Evolutionary conservation across 2,797 vertebrate genomes (phyloP), one percentile per base, ranked within the genome.

Genomic region (Chelonia mydas): DNA sequence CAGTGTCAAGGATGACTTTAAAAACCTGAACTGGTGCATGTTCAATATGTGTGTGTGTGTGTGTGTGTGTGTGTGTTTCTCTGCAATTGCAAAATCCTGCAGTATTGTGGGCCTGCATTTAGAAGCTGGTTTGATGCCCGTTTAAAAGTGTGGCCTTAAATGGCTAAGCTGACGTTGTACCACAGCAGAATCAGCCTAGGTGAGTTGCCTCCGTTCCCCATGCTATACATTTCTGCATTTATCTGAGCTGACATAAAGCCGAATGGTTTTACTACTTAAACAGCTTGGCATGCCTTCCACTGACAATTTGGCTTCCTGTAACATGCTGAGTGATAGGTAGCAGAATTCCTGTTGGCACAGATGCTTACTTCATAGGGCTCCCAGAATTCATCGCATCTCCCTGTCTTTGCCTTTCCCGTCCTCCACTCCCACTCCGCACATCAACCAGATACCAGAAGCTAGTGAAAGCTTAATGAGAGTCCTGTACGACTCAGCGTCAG

Each of bases 361-460:
- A 45, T 28, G 21, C 68, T 72, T 72, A 13, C 9, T 3, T 41
- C 1, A 1, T 0, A 0, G 19, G n/a, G 51, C 54, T 89, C 54
- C 78, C 41, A 0, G 0, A 11, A 25, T 87, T 47, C 27, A 1
- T 1, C 3, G 37, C 0, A 0, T 74, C 17, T 84, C 74, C 28
- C 55, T 21, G 79, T n/a, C 13, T 93, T 86, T 89, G 49, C 11
- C 4, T 53, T 28, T 79, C 1, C 81, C 57, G 45, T 81, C 41
- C 16, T 81, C 45, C 87, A 83, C 37, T 74, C 55, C 28, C 6
- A 1, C 15, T 53, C 19, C 3, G 28, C 83, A 53, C 37, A 53
- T 37, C 59, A 27, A 25, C 2, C 77, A 0, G 0, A 55, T 47
- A 53, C 55, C 50, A 57, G 86, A 88, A 57, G 49, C 2, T 3